Percentiles rank a stretch among this genome's conserved stretches.
Evolutionary conservation across 2,113 vertebrate genomes (phyloP).

Genomic region (Oceanodroma tethys): DNA sequence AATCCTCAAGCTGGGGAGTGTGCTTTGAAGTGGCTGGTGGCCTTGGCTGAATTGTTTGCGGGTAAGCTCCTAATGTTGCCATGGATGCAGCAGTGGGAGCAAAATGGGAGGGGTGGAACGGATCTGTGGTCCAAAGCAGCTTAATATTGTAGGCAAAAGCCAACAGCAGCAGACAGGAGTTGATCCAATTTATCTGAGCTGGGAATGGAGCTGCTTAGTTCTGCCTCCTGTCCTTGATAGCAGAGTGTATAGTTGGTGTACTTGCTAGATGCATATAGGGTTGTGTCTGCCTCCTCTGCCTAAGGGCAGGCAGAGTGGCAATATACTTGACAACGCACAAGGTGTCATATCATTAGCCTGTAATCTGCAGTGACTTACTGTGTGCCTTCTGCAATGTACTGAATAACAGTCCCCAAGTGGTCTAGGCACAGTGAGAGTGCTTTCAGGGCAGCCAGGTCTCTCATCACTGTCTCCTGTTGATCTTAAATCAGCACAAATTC

Average conservation of each 20-base stretch:
- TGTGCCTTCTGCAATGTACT: neutral
- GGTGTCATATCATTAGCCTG: conserved; percentile 23
- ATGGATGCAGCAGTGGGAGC: conserved; percentile 21
- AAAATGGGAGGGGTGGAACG: neutral
- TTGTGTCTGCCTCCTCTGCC: neutral
- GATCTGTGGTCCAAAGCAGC: conserved; percentile 19
- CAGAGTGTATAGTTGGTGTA: neutral
- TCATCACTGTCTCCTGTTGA: neutral
- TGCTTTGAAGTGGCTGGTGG: conserved; percentile 41
- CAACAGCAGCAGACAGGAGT: neutral
- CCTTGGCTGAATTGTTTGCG: neutral
- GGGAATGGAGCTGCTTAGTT: neutral
- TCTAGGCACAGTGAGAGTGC: neutral
- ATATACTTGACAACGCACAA: neutral
- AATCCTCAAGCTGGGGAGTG: neutral
- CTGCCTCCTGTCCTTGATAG: neutral
- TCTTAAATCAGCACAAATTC: neutral
- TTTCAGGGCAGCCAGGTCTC: neutral
- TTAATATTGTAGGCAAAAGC: conserved; percentile 35
- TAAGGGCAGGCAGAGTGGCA: neutral
- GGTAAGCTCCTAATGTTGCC: conserved; percentile 46
- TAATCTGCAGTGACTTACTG: neutral
- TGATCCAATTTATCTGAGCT: conserved; percentile 19
- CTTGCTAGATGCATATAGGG: neutral
- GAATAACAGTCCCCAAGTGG: neutral